Evolutionary conservation across 2,797 vertebrate species (phyloP).

Genomic region (Rhynchonycteris naso): DNA sequence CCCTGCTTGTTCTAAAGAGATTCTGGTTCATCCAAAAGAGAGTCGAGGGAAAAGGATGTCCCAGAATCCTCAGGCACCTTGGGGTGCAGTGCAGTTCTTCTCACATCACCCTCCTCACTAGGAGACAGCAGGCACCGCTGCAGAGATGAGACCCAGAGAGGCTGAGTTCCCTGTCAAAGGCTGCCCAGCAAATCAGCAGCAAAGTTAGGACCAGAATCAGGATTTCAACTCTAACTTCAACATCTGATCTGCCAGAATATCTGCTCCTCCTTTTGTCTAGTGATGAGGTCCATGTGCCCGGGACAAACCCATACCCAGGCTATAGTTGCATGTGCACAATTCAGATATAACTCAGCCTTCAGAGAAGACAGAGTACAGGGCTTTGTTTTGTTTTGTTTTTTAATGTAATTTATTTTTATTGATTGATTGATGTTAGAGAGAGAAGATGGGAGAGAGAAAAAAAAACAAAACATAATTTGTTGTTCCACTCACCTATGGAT

Average conservation of each 20-base stretch:
- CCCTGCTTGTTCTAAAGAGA: not conserved
- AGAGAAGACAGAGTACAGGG: not conserved
- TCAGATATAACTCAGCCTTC: not conserved
- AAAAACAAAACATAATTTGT: no score
- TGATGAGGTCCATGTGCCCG: not conserved
- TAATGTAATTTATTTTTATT: no score
- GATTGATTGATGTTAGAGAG: no score
- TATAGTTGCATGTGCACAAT: not conserved
- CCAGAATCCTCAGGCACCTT: not conserved
- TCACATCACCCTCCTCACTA: not conserved
- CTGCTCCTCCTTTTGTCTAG: not conserved
- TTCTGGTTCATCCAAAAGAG: not conserved
- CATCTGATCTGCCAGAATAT: not conserved
- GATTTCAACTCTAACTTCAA: not conserved
- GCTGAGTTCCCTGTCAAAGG: not conserved
- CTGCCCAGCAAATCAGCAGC: not conserved
- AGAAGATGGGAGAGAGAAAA: no score
- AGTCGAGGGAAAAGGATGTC: not conserved
- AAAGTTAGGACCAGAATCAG: not conserved
- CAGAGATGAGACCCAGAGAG: not conserved
- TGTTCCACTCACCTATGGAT: no score
- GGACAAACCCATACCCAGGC: not conserved
- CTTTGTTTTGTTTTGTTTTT: no score
- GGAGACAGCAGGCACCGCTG: not conserved
- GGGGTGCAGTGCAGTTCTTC: not conserved